Evolutionary conservation across 2,113 vertebrate genomes (phyloP).

Genomic region (Engraulis encrasicolus): DNA sequence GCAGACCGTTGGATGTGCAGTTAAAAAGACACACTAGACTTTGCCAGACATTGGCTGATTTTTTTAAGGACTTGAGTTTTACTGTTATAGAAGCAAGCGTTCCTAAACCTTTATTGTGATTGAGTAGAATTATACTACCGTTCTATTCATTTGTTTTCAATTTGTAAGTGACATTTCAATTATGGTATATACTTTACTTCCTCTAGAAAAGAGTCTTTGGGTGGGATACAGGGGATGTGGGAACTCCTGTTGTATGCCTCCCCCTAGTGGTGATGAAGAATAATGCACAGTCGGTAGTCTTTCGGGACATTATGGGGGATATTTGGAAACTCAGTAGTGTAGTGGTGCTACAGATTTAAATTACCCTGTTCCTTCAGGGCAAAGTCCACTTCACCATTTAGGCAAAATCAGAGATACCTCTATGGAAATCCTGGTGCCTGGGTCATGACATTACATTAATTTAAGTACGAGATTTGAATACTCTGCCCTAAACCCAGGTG

Average conservation of each 20-base stretch:
- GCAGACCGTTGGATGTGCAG: no score
- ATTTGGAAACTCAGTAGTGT: not conserved
- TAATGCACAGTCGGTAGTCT: not conserved
- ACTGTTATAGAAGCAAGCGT: no score
- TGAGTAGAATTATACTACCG: no score
- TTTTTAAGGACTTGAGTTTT: no score
- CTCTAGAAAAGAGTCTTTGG: no score
- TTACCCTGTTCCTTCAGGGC: not conserved
- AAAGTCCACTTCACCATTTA: not conserved
- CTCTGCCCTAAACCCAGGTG: not conserved
- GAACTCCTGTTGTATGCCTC: conserved; percentile 19
- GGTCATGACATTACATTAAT: not conserved
- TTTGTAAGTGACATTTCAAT: not conserved
- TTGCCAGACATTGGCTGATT: no score
- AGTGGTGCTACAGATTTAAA: not conserved
- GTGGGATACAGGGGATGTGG: not conserved
- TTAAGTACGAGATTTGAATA: not conserved
- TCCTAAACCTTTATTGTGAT: no score
- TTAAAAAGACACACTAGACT: no score
- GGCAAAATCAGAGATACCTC: not conserved
- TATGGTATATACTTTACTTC: not conserved
- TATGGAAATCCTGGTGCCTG: not conserved
- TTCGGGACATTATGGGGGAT: no score
- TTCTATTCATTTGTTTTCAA: no score
- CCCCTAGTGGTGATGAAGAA: conserved; percentile 47